Percentiles rank a stretch among this genome's conserved stretches.
Conservation (phyloP, 2,113 vertebrate genomes). For the Octodon degus region DNA sequence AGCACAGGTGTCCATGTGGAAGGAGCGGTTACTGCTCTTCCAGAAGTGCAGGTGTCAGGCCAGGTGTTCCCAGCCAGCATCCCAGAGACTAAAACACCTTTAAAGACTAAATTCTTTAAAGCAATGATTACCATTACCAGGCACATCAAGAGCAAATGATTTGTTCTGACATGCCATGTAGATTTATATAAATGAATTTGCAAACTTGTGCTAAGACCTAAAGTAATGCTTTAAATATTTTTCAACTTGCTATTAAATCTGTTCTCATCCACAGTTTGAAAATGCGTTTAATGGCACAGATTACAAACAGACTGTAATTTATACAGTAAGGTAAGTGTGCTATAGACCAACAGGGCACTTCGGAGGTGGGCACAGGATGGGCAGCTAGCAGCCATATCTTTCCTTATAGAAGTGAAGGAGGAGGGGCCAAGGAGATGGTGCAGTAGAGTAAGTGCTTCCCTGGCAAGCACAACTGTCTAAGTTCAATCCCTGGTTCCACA, state of each 20-base stretch:
- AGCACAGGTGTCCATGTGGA: rapidly evolving
- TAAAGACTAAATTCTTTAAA: not conserved
- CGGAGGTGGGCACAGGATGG: not conserved
- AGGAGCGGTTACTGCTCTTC: not conserved
- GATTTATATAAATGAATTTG: constrained; percentile 4
- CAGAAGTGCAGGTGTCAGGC: not conserved
- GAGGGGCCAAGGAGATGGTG: too few species aligned
- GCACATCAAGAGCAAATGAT: not conserved
- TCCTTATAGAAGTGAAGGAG: not conserved
- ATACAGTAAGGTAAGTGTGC: constrained; percentile 81
- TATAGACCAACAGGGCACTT: not conserved
- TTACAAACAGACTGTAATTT: constrained; percentile 63
- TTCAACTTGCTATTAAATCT: constrained; percentile 22
- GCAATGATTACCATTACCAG: not conserved
- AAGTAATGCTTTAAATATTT: not conserved
- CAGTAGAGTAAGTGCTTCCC: too few species aligned
- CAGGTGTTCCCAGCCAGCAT: not conserved
- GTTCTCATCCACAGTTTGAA: constrained; percentile 74
- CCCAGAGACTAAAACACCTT: not conserved
- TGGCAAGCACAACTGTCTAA: too few species aligned
- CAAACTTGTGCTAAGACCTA: constrained; percentile 16
- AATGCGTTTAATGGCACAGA: rapidly evolving
- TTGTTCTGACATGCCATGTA: not conserved
- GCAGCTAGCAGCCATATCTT: not conserved
- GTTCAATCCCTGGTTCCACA: too few species aligned